These are phyloP conservation scores for Lepidurus apus DNA, from an alignment of 1,140 invertebrate species.

Conservation along the genomic window DNA sequence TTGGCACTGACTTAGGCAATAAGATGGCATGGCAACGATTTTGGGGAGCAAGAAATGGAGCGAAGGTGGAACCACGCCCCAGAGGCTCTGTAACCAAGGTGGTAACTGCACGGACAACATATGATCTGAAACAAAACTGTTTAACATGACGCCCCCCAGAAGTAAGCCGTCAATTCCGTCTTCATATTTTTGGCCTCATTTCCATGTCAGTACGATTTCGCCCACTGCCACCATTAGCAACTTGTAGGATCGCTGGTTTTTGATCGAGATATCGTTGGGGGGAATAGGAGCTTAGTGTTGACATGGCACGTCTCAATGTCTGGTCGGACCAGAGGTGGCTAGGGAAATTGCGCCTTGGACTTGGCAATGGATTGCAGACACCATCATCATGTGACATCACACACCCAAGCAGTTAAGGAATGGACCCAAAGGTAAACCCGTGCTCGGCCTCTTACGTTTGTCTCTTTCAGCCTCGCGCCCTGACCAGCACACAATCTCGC, in stretches of 20 bases:
- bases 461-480: slow-evolving; percentile 11
- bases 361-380: slow-evolving; percentile 10
- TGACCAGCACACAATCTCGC: slow-evolving; percentile 12
- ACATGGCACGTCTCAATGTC: neutral
- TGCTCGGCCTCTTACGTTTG: neutral
- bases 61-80: slow-evolving; percentile 12
- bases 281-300: neutral
- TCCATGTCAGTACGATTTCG: too few relatives aligned
- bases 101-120: neutral
- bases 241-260: neutral
- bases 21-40: slow-evolving; percentile 15
- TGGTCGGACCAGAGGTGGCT: slow-evolving; percentile 3
- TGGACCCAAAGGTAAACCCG: slow-evolving; percentile 20
- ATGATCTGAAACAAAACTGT: neutral
- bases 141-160: neutral
- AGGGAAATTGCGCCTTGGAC: slow-evolving; percentile 5
- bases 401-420: slow-evolving; percentile 16
- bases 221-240: too few relatives aligned
- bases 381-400: slow-evolving; percentile 20
- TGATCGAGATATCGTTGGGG: neutral
- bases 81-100: slow-evolving; percentile 1
- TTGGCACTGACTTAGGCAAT: slow-evolving; percentile 5
- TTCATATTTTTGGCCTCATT: too few relatives aligned
- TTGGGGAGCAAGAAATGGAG: slow-evolving; percentile 15
- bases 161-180: too few relatives aligned